Percentiles rank a stretch among this genome's conserved stretches.
phyloP scores from a whole-genome alignment of 1,140 invertebrate species.

The Drosophila yakuba region DNA sequence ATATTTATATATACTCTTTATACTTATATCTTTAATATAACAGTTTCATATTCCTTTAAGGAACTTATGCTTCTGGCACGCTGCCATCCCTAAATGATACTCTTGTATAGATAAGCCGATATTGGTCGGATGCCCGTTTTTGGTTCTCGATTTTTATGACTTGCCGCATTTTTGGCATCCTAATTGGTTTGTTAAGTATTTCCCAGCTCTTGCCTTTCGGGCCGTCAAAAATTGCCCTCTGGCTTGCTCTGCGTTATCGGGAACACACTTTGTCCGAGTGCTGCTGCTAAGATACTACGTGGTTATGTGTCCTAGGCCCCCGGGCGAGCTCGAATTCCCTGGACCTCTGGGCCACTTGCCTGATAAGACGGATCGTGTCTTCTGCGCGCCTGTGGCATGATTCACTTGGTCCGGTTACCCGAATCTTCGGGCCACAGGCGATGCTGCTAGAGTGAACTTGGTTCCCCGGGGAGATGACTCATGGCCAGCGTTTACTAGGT shows the following conservation, averaged over 20 bases:
- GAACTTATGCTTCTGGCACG: background rate
- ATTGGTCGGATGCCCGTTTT: conserved; percentile 51
- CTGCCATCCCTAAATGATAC: conserved; percentile 32
- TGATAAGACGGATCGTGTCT: conserved; percentile 67
- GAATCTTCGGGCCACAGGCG: conserved; percentile 53
- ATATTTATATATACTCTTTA: no score
- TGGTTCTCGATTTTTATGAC: conserved; percentile 58
- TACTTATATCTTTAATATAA: background rate
- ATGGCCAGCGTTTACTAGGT: conserved; percentile 53
- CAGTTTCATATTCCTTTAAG: background rate
- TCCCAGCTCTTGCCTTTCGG: conserved; percentile 19
- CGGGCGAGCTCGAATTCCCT: conserved; percentile 39
- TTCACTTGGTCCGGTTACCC: conserved; percentile 37
- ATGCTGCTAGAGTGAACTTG: conserved; percentile 30
- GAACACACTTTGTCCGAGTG: conserved; percentile 70
- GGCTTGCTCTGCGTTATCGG: conserved; percentile 52
- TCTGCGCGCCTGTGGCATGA: conserved; percentile 58
- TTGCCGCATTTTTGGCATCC: conserved; percentile 77
- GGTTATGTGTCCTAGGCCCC: conserved; percentile 45
- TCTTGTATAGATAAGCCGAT: conserved; percentile 65
- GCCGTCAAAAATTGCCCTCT: conserved; percentile 58
- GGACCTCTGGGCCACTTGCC: conserved; percentile 23
- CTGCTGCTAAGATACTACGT: conserved; percentile 43
- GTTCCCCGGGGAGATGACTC: conserved; percentile 36
- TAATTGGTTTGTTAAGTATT: conserved; percentile 84